Conservation (phyloP, 2,888 invertebrate species). For the Meghimatium bilineatum region DNA sequence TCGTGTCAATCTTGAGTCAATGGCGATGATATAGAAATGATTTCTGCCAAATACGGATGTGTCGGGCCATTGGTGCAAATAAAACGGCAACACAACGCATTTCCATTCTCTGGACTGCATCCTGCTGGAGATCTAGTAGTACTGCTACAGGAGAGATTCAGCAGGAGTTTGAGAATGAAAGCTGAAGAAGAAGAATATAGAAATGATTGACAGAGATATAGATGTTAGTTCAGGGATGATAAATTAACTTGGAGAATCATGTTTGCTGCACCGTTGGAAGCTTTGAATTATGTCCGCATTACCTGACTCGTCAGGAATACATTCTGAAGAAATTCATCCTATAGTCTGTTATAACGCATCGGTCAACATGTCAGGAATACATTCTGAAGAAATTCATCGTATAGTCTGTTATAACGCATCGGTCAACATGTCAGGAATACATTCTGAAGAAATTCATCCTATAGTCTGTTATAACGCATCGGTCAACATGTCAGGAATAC, state of each 20-base stretch:
- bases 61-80: no score
- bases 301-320: neutral
- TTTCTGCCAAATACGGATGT: no score
- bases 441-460: neutral
- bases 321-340: neutral
- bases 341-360: neutral
- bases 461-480: no score
- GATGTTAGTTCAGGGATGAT: neutral
- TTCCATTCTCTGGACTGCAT: no score
- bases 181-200: neutral
- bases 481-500: neutral
- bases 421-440: neutral
- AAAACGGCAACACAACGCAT: no score
- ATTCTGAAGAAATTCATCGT: neutral
- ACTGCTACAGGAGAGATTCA: no score
- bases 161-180: no score
- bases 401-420: no score
- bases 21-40: no score
- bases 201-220: neutral
- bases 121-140: no score
- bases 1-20: no score
- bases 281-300: neutral
- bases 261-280: neutral
- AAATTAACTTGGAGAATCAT: neutral
- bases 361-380: neutral